Base-by-base conservation (phyloP, 2,888 invertebrate species). In the Noctua janthe region DNA sequence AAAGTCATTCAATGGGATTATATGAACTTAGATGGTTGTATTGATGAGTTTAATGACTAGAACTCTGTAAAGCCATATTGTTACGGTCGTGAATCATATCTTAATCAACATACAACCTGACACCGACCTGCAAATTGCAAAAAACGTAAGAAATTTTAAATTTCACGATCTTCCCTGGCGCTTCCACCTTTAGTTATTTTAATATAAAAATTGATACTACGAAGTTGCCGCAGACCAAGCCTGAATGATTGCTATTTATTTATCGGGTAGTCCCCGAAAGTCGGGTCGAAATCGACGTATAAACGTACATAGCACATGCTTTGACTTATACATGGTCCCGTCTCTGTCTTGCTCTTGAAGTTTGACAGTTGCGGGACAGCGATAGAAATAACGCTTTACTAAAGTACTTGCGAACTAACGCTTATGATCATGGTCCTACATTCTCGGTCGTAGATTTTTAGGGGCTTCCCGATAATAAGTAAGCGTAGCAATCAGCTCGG, bases 391-490 rank as follows among this genome's bases (percentile, higher is more conserved):
- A 67, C 39, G n/a, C 13, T 67, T 43, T 15, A 7, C 10, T 1
- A 2, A 39, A 35, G 43, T 43, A 43, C 67, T 23, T 43, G 17
- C 17, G 8, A 35, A 64, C 29, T 17, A 17, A 66, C 39, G 11
- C 23, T 43, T 43, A n/a, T n/a, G 64, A 23, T 7, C 29, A 15
- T 15, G 15, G 62, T 29, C 29, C 15, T 29, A 62, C 2, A 29
- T 62, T 67, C 20, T 10, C 64, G 35, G 64, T 4, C 10, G 64
- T 35, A 20, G 35, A 64, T 17, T 1, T n/a, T 0, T 13, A 35
- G 64, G 64, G 39, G 56, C 8, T 83, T 49, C 56, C 56, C 83
- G 17, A 29, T 17, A 15, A 74, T 62, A 75, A 51, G 4, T 64
- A 75, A 43, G 10, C 7, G 43, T 43, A 67, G 2, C 23, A 43